Percentiles rank a stretch among this genome's conserved stretches.
Conservation (phyloP, 1,140 invertebrate genomes). For the Heliconius hewitsoni region DNA sequence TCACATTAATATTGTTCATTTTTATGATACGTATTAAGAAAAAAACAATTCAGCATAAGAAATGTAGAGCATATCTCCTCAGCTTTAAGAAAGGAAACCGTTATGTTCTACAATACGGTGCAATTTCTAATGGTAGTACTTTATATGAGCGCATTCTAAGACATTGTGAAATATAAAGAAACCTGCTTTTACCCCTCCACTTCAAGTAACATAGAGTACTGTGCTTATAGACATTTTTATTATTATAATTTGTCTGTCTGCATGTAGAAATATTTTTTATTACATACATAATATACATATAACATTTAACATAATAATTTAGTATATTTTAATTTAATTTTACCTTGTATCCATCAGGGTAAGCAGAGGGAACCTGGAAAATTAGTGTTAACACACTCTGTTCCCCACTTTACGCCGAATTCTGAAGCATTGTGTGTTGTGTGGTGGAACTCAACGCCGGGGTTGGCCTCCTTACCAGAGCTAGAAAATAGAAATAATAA, state of each 20-base stretch:
- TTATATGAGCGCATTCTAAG: constrained; percentile 28
- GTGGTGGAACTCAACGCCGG: too few relatives aligned
- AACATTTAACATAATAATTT: not conserved
- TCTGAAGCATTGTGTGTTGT: too few relatives aligned
- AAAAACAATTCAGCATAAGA: not conserved
- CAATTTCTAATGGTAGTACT: constrained; percentile 1
- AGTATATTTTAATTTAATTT: too few relatives aligned
- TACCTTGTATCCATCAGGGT: too few relatives aligned
- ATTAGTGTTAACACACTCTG: too few relatives aligned
- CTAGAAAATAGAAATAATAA: too few relatives aligned
- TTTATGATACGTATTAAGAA: not conserved
- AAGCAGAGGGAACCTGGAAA: too few relatives aligned
- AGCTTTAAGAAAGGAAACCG: not conserved
- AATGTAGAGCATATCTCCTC: not conserved
- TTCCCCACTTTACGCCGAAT: too few relatives aligned
- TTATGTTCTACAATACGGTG: not conserved
- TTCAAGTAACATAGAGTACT: constrained; percentile 37
- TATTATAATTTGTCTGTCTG: not conserved
- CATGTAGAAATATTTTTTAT: not conserved
- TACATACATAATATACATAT: not conserved
- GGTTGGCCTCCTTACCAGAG: too few relatives aligned
- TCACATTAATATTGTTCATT: too few relatives aligned
- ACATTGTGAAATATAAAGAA: constrained; percentile 37
- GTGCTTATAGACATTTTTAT: constrained; percentile 11
- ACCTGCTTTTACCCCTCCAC: constrained; percentile 54